Conservation (phyloP, 2,113 vertebrate genomes). For the Xenus cinereus region DNA sequence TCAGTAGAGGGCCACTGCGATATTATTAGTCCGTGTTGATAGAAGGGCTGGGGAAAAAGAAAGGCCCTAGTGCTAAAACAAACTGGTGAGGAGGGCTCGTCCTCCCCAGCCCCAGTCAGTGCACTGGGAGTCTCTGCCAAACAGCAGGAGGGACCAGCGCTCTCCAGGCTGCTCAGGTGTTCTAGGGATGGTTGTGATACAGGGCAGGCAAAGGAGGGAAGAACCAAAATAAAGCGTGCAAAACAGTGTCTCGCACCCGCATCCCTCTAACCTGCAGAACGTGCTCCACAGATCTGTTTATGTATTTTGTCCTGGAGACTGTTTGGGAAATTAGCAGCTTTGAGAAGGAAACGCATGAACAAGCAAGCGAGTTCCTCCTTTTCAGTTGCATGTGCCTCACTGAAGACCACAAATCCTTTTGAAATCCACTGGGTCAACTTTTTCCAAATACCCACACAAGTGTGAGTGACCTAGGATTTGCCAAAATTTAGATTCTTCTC, state of each 20-base stretch:
- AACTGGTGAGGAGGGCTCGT: not conserved
- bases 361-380: not conserved
- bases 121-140: not conserved
- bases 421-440: not conserved
- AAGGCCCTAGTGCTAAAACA: not conserved
- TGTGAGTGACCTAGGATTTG: not conserved
- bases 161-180: not conserved
- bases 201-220: not conserved
- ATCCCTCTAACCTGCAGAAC: not conserved
- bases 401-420: not conserved
- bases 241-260: not conserved
- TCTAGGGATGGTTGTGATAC: not conserved
- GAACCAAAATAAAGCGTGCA: not conserved
- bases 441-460: not conserved
- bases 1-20: accelerated
- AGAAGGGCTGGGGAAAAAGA: not conserved
- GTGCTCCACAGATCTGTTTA: not conserved
- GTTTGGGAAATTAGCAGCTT: not conserved
- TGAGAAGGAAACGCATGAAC: not conserved
- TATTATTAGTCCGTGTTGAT: accelerated
- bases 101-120: not conserved
- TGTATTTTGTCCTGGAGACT: not conserved
- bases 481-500: not conserved
- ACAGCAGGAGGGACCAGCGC: accelerated
- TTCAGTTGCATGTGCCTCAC: not conserved